Conservation (phyloP, 92 coral and sea anemone genomes). For the Phenganax subtilis region DNA sequence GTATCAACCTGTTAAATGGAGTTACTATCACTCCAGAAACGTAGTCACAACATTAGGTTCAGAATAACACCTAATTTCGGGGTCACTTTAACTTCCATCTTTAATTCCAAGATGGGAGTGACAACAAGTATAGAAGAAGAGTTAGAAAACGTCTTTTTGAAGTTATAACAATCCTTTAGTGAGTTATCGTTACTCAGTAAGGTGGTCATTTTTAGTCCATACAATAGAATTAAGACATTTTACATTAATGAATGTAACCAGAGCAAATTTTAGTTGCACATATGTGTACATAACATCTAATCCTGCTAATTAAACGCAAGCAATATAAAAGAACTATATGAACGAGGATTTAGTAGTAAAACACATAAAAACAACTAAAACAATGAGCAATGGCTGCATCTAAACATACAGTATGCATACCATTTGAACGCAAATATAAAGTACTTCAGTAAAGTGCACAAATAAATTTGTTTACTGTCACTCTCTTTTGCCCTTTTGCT, state of each 20-base stretch:
- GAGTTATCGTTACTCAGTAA: no score
- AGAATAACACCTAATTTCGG: conserved; percentile 2
- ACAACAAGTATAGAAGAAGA: background rate
- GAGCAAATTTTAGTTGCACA: no score
- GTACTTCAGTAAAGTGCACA: background rate
- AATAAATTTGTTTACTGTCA: background rate
- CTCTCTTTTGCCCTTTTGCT: conserved; percentile 6
- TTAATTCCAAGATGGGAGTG: background rate
- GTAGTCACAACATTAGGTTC: background rate
- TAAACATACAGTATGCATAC: background rate
- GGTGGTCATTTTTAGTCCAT: no score
- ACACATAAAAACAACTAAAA: background rate
- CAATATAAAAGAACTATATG: background rate
- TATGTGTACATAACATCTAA: background rate
- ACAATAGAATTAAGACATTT: no score
- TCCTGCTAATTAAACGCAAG: background rate
- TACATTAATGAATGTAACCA: no score
- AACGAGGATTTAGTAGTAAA: background rate
- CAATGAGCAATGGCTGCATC: background rate
- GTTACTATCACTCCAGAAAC: background rate
- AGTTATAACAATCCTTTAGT: background rate
- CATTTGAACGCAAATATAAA: background rate
- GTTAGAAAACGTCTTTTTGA: background rate
- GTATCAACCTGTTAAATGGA: background rate
- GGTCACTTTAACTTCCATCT: background rate